Conservation (phyloP, 2,797 vertebrate genomes). For the Trachops cirrhosus region DNA sequence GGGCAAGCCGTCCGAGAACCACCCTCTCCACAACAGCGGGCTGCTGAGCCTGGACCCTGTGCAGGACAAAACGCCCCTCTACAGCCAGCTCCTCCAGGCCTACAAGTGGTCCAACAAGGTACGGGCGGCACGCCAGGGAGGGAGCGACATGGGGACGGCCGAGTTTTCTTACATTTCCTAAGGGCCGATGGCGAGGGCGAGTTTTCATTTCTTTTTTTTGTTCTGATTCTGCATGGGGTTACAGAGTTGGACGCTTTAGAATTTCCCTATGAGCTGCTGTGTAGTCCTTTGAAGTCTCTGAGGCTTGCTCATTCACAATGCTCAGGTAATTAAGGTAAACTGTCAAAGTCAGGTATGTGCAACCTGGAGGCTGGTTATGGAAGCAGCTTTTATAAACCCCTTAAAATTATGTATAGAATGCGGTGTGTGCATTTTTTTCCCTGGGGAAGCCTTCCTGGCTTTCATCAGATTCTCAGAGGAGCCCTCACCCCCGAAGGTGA, state of each 20-base stretch:
- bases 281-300: neutral
- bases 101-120: slow-evolving; percentile 99
- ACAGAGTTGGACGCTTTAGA: neutral
- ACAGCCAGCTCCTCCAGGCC: slow-evolving; percentile 96
- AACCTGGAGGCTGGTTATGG: neutral
- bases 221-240: neutral
- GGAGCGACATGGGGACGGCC: fast-evolving
- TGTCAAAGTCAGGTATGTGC: neutral
- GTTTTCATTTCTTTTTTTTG: neutral
- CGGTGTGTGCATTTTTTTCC: neutral
- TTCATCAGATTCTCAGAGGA: neutral
- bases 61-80: slow-evolving; percentile 96
- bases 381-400: neutral
- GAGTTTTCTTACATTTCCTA: neutral
- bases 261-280: neutral
- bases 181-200: neutral
- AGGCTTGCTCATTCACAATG: neutral
- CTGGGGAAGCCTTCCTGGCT: neutral
- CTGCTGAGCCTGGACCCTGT: slow-evolving; percentile 91
- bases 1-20: slow-evolving; percentile 94
- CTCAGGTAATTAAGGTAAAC: neutral
- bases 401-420: neutral
- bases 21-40: slow-evolving; percentile 90
- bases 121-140: neutral
- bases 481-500: neutral